Conservation (phyloP, 2,888 invertebrate genomes). For the Molorchus minor region DNA sequence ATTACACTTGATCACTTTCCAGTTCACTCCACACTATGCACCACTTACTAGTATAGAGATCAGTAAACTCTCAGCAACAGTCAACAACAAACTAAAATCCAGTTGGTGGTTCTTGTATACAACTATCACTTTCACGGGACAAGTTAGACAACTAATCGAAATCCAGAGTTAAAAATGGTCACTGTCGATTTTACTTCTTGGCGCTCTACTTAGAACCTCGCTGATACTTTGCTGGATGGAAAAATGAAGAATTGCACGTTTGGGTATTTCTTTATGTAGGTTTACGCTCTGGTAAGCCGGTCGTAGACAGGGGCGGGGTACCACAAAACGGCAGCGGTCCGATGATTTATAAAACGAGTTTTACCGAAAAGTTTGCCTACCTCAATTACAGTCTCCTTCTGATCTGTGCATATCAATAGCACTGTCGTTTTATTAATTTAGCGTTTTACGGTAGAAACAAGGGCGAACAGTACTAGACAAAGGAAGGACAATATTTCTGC, state of each 20-base stretch:
- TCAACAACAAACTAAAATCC: slow-evolving; percentile 18
- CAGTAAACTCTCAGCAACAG: slow-evolving; percentile 7
- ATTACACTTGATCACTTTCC: slow-evolving; percentile 7
- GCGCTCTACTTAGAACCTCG: slow-evolving; percentile 8
- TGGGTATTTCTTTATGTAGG: slow-evolving; percentile 23
- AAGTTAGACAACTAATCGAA: slow-evolving; percentile 13
- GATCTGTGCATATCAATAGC: too few species aligned
- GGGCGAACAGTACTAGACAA: too few species aligned
- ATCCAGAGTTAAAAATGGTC: slow-evolving; percentile 26
- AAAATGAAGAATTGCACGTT: slow-evolving; percentile 19
- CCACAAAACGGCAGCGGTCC: background rate
- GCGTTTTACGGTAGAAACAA: too few species aligned
- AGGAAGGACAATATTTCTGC: too few species aligned
- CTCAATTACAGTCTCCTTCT: too few species aligned
- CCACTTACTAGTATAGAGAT: slow-evolving; percentile 6
- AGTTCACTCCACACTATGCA: slow-evolving; percentile 14
- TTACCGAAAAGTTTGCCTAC: too few species aligned
- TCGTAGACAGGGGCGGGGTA: slow-evolving; percentile 6
- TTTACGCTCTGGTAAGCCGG: slow-evolving; percentile 17
- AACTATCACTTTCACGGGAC: slow-evolving; percentile 24
- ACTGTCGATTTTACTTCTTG: slow-evolving; percentile 11
- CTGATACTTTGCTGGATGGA: slow-evolving; percentile 1
- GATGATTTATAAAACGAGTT: background rate
- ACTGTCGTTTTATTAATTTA: too few species aligned
- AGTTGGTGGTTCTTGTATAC: slow-evolving; percentile 6